phyloP scores from a whole-genome alignment of 2,888 invertebrate genomes.

The Oithona nana region DNA sequence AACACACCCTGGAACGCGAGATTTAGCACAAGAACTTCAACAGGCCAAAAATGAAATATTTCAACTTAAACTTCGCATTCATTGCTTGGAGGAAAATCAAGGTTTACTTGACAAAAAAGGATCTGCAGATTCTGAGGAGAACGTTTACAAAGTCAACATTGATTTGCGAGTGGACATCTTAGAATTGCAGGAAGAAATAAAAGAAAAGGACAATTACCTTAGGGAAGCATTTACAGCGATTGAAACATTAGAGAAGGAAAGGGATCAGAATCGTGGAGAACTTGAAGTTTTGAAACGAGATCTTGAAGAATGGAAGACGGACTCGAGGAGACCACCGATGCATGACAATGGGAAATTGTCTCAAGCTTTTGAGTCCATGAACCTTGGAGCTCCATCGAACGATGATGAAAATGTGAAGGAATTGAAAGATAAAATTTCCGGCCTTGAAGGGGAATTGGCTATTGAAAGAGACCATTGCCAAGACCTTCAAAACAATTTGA shows the following conservation, averaged over 20 bases:
- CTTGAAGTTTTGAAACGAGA: not conserved
- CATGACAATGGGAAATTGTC: not conserved
- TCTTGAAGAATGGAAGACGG: not conserved
- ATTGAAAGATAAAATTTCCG: not conserved
- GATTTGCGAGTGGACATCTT: not conserved
- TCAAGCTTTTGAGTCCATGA: not conserved
- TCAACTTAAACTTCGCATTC: not conserved
- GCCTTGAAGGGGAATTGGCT: not conserved
- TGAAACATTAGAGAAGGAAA: not conserved
- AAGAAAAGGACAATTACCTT: not conserved
- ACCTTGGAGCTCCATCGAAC: not conserved
- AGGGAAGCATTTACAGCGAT: not conserved
- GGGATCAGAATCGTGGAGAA: not conserved
- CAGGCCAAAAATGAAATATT: not conserved
- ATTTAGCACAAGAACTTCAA: slow-evolving; percentile 22
- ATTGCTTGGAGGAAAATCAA: not conserved
- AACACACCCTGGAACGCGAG: too few species aligned
- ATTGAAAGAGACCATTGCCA: not conserved
- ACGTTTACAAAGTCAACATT: not conserved
- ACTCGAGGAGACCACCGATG: not conserved
- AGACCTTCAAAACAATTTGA: not conserved
- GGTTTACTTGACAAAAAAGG: not conserved
- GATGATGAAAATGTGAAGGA: not conserved
- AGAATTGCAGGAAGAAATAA: not conserved
- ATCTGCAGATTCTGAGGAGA: not conserved